Base-by-base conservation (phyloP, 2,888 invertebrate species). In the Hypomecis punctinalis region DNA sequence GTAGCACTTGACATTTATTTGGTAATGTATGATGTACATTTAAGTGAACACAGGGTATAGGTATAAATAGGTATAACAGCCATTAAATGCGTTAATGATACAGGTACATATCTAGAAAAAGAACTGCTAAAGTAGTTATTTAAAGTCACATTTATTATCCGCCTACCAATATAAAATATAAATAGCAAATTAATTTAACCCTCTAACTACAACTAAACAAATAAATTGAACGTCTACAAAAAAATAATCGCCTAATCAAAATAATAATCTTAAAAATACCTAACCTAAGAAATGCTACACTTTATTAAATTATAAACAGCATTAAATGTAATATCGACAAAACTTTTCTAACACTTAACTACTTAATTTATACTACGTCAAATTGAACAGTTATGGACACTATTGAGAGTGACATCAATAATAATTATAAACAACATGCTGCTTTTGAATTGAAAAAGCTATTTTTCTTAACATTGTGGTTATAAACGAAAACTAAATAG, bases 141-240 rank as follows among this genome's bases (percentile, higher is more conserved):
- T 81, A 90, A 82, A 92, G 93, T 93, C 91, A 93, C 92, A 93
- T 90, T 91, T 90, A 91, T 92, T 92, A 93, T 81, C 85, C 11
- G 11, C 49, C 55, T 55, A 67, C 53, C 33, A 66, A 58, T 54
- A 54, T 57, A 10, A 49, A 52, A 37, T 49, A n/a, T 43, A 43
- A 63, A 67, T 39, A 61, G 47, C 47, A 65, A 57, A 48, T 35
- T 54, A 65, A 61, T 13, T 47, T 40, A 60, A 64, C 9, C 51
- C 35, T 39, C 33, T 47, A 48, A 48, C 37, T 53, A 56, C 46
- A 40, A 47, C 48, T 51, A 52, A 39, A 49, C 43, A 62, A 59
- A 35, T 35, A 52, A 48, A 58, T 33, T 43, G 10, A 61, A 48
- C 43, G 46, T 48, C 51, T 53, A 64, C 35, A 48, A 49, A 63